These are phyloP conservation scores for Monodelphis domestica DNA, from an alignment of 2,797 vertebrate species.

Conservation along the genomic window DNA sequence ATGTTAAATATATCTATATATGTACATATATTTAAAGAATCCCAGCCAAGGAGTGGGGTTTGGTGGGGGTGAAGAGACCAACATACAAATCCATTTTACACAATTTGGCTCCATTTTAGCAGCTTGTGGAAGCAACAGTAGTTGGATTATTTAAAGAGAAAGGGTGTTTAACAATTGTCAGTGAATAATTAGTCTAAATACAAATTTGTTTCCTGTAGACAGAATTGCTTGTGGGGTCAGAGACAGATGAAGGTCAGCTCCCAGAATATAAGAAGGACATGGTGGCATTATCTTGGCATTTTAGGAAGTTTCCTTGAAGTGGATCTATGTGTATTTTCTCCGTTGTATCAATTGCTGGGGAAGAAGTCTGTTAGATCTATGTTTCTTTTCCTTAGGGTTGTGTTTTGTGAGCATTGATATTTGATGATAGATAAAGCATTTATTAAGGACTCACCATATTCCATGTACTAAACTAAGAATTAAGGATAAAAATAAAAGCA, in stretches of 20 bases:
- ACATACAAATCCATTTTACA: too few relatives aligned
- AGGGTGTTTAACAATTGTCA: background rate
- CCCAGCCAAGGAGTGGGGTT: too few relatives aligned
- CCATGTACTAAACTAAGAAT: too few relatives aligned
- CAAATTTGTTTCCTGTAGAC: background rate
- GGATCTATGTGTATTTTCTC: background rate
- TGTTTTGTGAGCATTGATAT: background rate
- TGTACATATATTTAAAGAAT: too few relatives aligned
- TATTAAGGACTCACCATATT: background rate
- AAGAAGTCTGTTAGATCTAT: background rate
- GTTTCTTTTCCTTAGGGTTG: background rate
- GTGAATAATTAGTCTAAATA: background rate
- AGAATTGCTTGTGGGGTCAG: background rate
- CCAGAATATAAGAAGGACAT: background rate
- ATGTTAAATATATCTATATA: too few relatives aligned
- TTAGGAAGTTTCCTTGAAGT: background rate
- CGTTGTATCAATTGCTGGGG: background rate
- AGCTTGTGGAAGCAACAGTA: too few relatives aligned
- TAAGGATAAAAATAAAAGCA: too few relatives aligned
- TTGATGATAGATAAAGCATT: background rate
- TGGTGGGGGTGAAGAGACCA: too few relatives aligned
- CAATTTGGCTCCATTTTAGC: too few relatives aligned
- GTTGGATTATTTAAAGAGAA: background rate
- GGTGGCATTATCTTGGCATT: background rate
- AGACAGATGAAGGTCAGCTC: background rate